Conservation (phyloP, 2,888 invertebrate species). For the Conomelus anceps region DNA sequence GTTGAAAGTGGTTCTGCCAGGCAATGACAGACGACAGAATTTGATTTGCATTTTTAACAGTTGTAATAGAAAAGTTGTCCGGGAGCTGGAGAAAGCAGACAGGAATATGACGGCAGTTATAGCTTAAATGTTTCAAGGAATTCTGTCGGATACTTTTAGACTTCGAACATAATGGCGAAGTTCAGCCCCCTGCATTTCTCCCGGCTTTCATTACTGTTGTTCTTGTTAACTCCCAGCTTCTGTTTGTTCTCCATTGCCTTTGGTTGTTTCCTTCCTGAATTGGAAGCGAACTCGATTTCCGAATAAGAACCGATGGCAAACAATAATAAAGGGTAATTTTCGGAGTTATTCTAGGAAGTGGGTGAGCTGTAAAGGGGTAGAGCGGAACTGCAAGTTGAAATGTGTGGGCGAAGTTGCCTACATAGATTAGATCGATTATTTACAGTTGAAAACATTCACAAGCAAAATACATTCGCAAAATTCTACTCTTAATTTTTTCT, state of each 20-base stretch:
- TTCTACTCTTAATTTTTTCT: too few relatives aligned
- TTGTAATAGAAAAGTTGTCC: background rate
- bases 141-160: background rate
- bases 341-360: background rate
- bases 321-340: background rate
- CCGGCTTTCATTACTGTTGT: background rate
- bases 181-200: background rate
- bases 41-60: background rate
- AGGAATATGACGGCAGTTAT: background rate
- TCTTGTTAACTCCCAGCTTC: background rate
- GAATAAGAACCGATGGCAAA: background rate
- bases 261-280: background rate
- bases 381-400: background rate
- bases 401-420: background rate
- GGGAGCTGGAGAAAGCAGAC: too few relatives aligned
- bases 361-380: too few relatives aligned
- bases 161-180: background rate
- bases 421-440: background rate
- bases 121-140: background rate
- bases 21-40: background rate
- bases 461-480: too few relatives aligned
- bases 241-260: background rate
- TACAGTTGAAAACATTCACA: background rate
- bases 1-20: background rate
- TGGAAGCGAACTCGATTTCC: background rate